These are phyloP conservation scores for Embiotoca jacksoni DNA, from an alignment of 2,113 vertebrate genomes.

Conservation along the genomic window DNA sequence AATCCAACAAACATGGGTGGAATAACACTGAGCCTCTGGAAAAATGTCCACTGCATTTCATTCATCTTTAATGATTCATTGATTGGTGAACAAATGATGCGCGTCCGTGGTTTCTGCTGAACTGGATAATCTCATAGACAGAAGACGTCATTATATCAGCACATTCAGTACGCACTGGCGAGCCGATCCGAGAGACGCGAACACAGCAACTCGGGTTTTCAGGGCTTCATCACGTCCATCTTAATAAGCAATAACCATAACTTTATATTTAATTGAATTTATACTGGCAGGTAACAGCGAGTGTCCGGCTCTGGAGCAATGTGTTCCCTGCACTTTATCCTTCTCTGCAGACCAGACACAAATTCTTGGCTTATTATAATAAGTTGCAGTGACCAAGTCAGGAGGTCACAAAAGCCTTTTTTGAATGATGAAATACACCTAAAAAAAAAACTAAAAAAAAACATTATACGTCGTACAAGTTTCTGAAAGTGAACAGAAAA, in stretches of 20 bases:
- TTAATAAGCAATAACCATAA: not conserved
- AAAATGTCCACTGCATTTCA: too few species aligned
- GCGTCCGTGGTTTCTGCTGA: too few species aligned
- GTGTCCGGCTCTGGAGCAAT: not conserved
- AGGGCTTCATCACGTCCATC: not conserved
- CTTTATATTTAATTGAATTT: not conserved
- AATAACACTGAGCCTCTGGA: too few species aligned
- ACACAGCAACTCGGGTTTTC: not conserved
- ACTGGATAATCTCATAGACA: too few species aligned
- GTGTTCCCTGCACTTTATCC: not conserved
- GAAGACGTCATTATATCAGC: too few species aligned
- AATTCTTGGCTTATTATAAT: not conserved
- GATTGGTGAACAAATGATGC: too few species aligned
- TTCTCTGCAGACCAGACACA: not conserved
- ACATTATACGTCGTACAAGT: not conserved
- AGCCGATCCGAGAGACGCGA: not conserved
- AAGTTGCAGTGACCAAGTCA: not conserved
- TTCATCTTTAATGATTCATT: too few species aligned
- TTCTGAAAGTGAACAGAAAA: not conserved
- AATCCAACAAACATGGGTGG: too few species aligned
- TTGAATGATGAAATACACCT: too few species aligned
- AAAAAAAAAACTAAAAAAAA: not conserved
- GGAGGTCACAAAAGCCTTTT: not conserved
- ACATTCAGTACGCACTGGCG: too few species aligned
- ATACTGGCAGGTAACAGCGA: conserved; percentile 4